Percentiles rank a stretch among this genome's conserved stretches.
These are phyloP conservation scores for Brachyistius frenatus DNA, from an alignment of 2,113 vertebrate species.

Conservation along the genomic window DNA sequence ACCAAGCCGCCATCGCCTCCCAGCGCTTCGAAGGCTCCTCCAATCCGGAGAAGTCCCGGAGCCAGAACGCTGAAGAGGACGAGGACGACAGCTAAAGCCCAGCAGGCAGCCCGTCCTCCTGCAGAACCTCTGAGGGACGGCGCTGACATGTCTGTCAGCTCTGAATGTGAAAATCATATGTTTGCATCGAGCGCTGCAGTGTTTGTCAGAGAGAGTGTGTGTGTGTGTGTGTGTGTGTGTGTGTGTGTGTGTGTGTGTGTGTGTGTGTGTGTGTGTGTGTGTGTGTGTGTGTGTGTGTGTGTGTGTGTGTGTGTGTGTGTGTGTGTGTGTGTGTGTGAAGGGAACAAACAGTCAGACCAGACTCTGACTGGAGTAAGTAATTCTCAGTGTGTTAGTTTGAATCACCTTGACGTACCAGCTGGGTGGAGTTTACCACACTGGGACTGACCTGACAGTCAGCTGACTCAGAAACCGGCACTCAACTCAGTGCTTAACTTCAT, in stretches of 20 bases:
- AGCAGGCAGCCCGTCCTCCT: not conserved
- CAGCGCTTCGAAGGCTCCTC: conserved; percentile 91
- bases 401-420: conserved; percentile 27
- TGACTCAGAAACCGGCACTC: conserved; percentile 6
- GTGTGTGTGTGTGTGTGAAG: not conserved
- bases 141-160: conserved; percentile 17
- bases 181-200: conserved; percentile 37
- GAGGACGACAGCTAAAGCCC: conserved; percentile 65
- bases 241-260: not conserved
- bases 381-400: conserved; percentile 38
- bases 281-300: not conserved
- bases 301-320: no score
- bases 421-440: conserved; percentile 42
- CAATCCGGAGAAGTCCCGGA: conserved; percentile 75
- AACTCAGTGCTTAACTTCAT: conserved; percentile 16
- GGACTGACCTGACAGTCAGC: conserved; percentile 11
- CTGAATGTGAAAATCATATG: conserved; percentile 50
- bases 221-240: not conserved
- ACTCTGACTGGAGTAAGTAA: conserved; percentile 11
- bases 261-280: not conserved
- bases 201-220: conserved; percentile 19
- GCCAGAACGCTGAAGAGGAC: conserved; percentile 46
- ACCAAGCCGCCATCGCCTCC: conserved; percentile 94
- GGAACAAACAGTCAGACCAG: conserved; percentile 26
- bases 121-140: conserved; percentile 30